Evolutionary conservation across 2,113 vertebrate species (phyloP).

Genomic region (Sinocyclocheilus maitianheensis): DNA sequence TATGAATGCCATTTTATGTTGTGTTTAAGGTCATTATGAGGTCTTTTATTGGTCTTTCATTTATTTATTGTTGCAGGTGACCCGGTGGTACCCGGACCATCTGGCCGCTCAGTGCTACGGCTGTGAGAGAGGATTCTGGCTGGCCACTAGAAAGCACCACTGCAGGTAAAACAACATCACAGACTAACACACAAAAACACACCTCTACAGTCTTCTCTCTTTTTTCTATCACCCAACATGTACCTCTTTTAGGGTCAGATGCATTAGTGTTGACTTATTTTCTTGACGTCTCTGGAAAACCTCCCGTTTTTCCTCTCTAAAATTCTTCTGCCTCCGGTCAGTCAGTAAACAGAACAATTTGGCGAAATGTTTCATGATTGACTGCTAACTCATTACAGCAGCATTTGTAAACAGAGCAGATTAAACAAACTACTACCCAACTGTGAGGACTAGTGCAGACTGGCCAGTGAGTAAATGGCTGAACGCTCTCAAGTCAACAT

Average conservation of each 20-base stretch:
- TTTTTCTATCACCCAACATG: no score
- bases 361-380: slow-evolving; percentile 4
- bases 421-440: not conserved
- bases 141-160: slow-evolving; percentile 92
- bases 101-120: slow-evolving; percentile 94
- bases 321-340: not conserved
- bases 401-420: slow-evolving; percentile 21
- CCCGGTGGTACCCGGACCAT: slow-evolving; percentile 96
- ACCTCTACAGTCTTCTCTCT: not conserved
- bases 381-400: not conserved
- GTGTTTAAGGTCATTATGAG: not conserved
- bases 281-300: not conserved
- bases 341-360: not conserved
- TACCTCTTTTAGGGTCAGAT: not conserved
- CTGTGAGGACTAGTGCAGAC: not conserved
- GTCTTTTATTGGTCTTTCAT: not conserved
- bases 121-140: slow-evolving; percentile 94
- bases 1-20: not conserved
- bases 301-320: not conserved
- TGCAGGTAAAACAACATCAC: slow-evolving; percentile 82
- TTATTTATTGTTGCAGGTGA: slow-evolving; percentile 79
- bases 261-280: slow-evolving; percentile 4
- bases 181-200: not conserved
- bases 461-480: not conserved
- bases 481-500: not conserved